These are phyloP conservation scores for Allacma fusca DNA, from an alignment of 2,888 invertebrate species.

Conservation along the genomic window DNA sequence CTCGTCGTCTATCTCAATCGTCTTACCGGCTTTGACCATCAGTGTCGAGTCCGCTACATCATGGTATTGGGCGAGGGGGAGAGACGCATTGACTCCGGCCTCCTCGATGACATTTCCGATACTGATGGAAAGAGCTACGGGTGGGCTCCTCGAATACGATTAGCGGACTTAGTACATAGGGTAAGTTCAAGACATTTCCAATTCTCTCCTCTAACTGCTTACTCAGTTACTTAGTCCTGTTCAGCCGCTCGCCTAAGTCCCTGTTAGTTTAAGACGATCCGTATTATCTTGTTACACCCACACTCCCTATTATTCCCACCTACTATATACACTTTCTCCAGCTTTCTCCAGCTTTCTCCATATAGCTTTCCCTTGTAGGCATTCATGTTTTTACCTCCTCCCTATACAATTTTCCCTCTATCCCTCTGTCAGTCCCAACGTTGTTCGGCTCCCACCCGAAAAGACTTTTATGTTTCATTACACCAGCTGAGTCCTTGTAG, in stretches of 20 bases:
- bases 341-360: not conserved
- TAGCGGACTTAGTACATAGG: conserved; percentile 64
- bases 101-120: conserved; percentile 76
- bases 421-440: not conserved
- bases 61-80: conserved; percentile 76
- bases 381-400: too few relatives aligned
- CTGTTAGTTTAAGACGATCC: not conserved
- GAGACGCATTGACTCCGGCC: conserved; percentile 73
- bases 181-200: conserved; percentile 46
- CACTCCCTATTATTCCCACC: not conserved
- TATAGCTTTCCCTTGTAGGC: not conserved
- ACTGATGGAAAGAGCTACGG: conserved; percentile 75
- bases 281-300: conserved; percentile 27
- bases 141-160: conserved; percentile 74
- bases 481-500: too few relatives aligned
- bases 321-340: not conserved
- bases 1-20: conserved; percentile 73
- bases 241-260: not conserved
- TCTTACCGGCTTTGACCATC: conserved; percentile 82
- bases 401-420: not conserved
- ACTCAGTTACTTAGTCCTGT: not conserved
- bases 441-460: too few relatives aligned
- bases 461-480: too few relatives aligned
- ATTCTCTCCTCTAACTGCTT: not conserved
- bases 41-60: conserved; percentile 71